Evolutionary conservation across 2,113 vertebrate species (phyloP).

Genomic region (Lutjanus erythropterus): DNA sequence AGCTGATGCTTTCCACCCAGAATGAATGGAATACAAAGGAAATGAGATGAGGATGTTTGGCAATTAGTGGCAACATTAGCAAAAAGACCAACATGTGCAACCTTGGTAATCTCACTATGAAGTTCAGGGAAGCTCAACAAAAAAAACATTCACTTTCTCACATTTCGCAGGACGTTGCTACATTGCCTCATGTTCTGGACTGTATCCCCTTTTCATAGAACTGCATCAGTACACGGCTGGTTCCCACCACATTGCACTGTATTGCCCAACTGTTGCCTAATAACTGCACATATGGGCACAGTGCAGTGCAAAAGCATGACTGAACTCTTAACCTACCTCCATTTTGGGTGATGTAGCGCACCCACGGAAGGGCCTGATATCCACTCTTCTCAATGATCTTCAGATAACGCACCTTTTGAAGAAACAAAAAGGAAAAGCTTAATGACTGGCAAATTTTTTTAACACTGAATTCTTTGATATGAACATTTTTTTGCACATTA

Average conservation of each 20-base stretch:
- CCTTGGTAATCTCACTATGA: conserved; percentile 45
- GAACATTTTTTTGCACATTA: not conserved
- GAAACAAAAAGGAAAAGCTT: not conserved
- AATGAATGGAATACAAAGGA: conserved; percentile 75
- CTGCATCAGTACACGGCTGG: conserved; percentile 54
- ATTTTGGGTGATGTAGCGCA: conserved; percentile 97
- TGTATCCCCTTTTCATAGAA: conserved; percentile 78
- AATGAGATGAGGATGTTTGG: conserved; percentile 82
- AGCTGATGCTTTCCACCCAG: conserved; percentile 80
- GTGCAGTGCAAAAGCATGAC: conserved; percentile 15
- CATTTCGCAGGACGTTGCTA: conserved; percentile 74
- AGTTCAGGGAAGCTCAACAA: conserved; percentile 52
- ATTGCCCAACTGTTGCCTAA: conserved; percentile 84
- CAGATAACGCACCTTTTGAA: conserved; percentile 91
- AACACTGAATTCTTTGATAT: not conserved
- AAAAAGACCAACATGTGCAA: conserved; percentile 75
- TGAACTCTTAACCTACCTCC: conserved; percentile 87
- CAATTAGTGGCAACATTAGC: conserved; percentile 79
- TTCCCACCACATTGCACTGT: conserved; percentile 75
- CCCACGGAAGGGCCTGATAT: conserved; percentile 92
- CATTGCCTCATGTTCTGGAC: conserved; percentile 70
- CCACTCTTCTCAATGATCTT: conserved; percentile 99
- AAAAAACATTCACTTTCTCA: conserved; percentile 73
- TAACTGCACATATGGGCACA: conserved; percentile 70
- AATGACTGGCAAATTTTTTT: not conserved